Conservation (phyloP, 1,140 invertebrate species). For the Ruditapes philippinarum region DNA sequence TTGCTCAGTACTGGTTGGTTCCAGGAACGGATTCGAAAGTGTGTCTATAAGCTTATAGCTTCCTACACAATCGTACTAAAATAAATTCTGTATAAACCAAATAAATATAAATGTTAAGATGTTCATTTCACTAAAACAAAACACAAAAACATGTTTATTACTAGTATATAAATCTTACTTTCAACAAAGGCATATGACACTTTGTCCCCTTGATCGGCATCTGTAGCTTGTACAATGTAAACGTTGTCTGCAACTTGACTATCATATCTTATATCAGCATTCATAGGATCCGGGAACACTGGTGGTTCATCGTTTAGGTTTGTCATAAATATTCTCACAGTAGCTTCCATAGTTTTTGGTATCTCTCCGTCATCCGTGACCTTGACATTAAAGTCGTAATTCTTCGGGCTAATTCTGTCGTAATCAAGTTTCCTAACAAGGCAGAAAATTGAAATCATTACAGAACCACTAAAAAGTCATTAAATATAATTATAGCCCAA, state of each 20-base stretch:
- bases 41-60: too few species aligned
- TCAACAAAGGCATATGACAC: conserved; percentile 58
- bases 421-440: conserved; percentile 74
- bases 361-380: conserved; percentile 80
- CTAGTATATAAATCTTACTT: conserved; percentile 43
- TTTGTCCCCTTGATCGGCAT: conserved; percentile 91
- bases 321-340: conserved; percentile 88
- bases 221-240: conserved; percentile 95
- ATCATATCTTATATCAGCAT: conserved; percentile 96
- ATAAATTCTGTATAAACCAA: too few species aligned
- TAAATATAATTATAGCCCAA: not conserved
- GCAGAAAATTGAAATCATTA: too few species aligned
- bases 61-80: too few species aligned
- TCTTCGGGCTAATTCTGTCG: conserved; percentile 69
- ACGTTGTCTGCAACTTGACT: conserved; percentile 96
- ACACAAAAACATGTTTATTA: too few species aligned
- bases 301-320: conserved; percentile 83
- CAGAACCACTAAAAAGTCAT: not conserved
- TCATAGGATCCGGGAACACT: conserved; percentile 88
- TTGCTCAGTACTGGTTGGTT: too few species aligned
- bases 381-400: conserved; percentile 77
- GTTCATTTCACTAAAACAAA: too few species aligned
- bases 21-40: too few species aligned
- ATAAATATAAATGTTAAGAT: too few species aligned
- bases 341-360: conserved; percentile 90